Evolutionary conservation across 2,113 vertebrate genomes (phyloP), one percentile per base, ranked within the genome.

Genomic region (Osmerus mordax): DNA sequence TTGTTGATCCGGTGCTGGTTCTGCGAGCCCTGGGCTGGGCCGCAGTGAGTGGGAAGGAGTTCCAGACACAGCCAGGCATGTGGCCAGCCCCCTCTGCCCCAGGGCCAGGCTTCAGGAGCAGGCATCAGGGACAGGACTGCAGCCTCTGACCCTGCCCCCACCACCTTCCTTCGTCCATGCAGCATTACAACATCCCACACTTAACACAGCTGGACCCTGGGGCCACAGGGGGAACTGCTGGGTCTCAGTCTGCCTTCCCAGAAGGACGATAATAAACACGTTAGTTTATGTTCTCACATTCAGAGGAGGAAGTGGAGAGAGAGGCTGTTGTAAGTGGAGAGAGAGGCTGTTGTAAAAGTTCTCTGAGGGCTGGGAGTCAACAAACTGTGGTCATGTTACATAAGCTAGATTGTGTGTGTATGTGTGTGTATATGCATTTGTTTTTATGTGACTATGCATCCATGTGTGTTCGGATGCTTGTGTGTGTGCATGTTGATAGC

Each of bases 221-320:
- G 32, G 32, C 32, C 32, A 36, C 32, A 36, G 72, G 54, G 54
- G 13, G 54, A n/a, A n/a, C 18, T 12, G 54, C 54, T 4, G 13
- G 54, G 55, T 56, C 15, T 56, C 15, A 18, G 55, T n/a, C 15
- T 18, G n/a, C 16, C 72, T 78, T 88, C 81, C 81, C 80, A 75
- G 64, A 78, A 77, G 52, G 74, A 81, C 64, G 71, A 81, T 76
- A 79, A 85, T 78, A 78, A 75, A 78, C 67, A 47, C 21, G 78
- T 87, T 86, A 86, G 81, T 85, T 86, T 83, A 83, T 74, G 61
- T 87, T 87, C 83, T 87, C 82, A 82, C 82, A 74, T 54, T 69
- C 54, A n/a, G n/a, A 74, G 76, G 25, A 69, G 69, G 60, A 25
- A 15, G 23, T 21, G 15, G 60, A 62, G 13, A 14, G 3, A 28